Conservation (phyloP, 2,888 invertebrate genomes). For the Tiliacea citrago region DNA sequence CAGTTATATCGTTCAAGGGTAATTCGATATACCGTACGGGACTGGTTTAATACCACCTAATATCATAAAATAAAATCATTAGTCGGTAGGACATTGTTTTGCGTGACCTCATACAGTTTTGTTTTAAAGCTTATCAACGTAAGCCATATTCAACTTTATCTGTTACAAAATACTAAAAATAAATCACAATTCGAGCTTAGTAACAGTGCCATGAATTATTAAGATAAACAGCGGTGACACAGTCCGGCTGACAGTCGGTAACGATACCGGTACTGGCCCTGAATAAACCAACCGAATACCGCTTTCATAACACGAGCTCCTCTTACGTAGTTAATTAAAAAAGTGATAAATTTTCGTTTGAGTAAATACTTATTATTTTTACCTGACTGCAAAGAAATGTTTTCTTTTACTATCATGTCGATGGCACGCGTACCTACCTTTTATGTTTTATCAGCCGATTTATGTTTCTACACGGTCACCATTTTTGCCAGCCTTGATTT, state of each 20-base stretch:
- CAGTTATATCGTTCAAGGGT: too few relatives aligned
- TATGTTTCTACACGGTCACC: background rate
- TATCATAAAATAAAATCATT: too few relatives aligned
- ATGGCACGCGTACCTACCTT: background rate
- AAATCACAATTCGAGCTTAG: slow-evolving; percentile 13
- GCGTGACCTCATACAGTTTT: background rate
- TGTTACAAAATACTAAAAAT: slow-evolving; percentile 13
- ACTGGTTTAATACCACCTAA: too few relatives aligned
- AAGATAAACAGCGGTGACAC: slow-evolving; percentile 7
- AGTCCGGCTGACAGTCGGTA: background rate
- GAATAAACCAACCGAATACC: background rate
- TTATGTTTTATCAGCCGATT: too few relatives aligned
- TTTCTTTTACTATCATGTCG: background rate
- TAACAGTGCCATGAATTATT: background rate
- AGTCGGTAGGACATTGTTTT: background rate
- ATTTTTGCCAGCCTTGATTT: background rate
- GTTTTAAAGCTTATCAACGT: slow-evolving; percentile 13
- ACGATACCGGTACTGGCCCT: background rate
- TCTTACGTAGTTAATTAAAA: background rate
- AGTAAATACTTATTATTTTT: background rate
- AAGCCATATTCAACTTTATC: slow-evolving; percentile 2
- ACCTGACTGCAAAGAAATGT: background rate
- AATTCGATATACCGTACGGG: too few relatives aligned
- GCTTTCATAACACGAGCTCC: background rate
- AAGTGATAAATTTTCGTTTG: background rate